These are phyloP conservation scores for Hapalemur alaotrensis DNA, from an alignment of 2,797 vertebrate genomes.

Conservation along the genomic window DNA sequence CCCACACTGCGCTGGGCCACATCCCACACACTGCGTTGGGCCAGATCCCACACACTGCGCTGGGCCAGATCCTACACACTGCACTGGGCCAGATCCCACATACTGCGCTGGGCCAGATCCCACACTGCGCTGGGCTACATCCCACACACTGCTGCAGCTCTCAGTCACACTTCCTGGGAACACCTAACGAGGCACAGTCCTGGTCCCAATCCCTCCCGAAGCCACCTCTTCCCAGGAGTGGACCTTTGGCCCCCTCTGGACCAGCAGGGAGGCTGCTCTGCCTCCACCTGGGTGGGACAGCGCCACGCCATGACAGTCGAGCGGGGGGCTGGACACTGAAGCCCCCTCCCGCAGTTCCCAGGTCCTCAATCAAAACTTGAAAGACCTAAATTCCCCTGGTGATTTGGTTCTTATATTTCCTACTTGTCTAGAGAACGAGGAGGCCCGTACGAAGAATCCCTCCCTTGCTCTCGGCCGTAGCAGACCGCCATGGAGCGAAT, in stretches of 20 bases:
- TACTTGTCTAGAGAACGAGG: neutral
- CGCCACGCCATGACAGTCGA: fast-evolving
- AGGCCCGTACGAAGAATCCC: neutral
- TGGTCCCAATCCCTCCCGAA: neutral
- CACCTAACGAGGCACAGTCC: neutral
- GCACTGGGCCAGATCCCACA: no score
- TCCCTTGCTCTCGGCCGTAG: neutral
- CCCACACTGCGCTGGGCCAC: no score
- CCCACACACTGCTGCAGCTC: neutral
- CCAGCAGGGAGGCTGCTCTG: neutral
- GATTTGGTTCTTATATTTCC: neutral
- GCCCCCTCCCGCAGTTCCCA: neutral
- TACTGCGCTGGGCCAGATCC: no score
- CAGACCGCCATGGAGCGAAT: neutral
- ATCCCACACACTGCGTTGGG: no score
- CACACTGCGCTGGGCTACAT: fast-evolving
- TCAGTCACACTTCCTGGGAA: neutral
- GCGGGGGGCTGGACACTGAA: neutral
- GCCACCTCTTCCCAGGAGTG: neutral
- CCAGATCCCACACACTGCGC: no score
- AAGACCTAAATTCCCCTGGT: neutral
- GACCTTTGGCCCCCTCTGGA: neutral
- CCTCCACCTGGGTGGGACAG: neutral
- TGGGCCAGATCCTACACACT: no score
- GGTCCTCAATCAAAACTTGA: neutral